Evolutionary conservation across 2,888 invertebrate species (phyloP).

Genomic region (Pteria penguin): DNA sequence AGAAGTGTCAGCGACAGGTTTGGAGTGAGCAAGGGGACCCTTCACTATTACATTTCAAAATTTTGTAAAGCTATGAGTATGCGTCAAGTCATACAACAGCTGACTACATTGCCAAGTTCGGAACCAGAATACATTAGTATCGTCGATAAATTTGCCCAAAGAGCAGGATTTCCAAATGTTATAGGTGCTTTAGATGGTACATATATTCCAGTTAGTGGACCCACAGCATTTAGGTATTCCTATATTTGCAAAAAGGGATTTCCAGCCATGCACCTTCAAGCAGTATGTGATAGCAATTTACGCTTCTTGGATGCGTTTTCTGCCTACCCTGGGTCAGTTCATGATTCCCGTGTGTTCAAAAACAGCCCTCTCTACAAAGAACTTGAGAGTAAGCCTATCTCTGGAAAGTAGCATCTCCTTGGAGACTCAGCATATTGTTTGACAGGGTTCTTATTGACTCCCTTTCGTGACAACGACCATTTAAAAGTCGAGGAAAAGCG

Average conservation of each 20-base stretch:
- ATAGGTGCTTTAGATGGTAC: slow-evolving; percentile 44
- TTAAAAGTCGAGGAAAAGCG: slow-evolving; percentile 33
- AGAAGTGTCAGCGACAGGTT: slow-evolving; percentile 42
- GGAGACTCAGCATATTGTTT: slow-evolving; percentile 46
- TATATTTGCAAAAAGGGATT: slow-evolving; percentile 43
- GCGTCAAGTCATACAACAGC: neutral
- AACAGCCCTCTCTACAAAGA: slow-evolving; percentile 35
- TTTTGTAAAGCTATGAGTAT: slow-evolving; percentile 15
- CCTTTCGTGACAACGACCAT: slow-evolving; percentile 50
- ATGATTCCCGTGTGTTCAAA: slow-evolving; percentile 44
- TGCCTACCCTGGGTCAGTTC: slow-evolving; percentile 47
- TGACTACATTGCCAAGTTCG: neutral
- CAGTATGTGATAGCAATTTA: slow-evolving; percentile 43
- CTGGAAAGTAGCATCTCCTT: slow-evolving; percentile 36
- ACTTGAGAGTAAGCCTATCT: slow-evolving; percentile 20
- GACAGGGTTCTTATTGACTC: slow-evolving; percentile 30
- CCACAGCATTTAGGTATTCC: slow-evolving; percentile 25
- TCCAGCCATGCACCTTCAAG: slow-evolving; percentile 47
- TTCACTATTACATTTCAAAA: slow-evolving; percentile 22
- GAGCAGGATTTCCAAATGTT: slow-evolving; percentile 34
- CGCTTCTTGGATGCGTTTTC: slow-evolving; percentile 42
- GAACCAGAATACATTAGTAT: neutral
- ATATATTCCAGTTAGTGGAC: slow-evolving; percentile 36
- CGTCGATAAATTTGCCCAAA: slow-evolving; percentile 26
- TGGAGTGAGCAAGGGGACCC: slow-evolving; percentile 32